phyloP scores from a whole-genome alignment of 2,113 vertebrate genomes.

The Erythrocercus mccallii region DNA sequence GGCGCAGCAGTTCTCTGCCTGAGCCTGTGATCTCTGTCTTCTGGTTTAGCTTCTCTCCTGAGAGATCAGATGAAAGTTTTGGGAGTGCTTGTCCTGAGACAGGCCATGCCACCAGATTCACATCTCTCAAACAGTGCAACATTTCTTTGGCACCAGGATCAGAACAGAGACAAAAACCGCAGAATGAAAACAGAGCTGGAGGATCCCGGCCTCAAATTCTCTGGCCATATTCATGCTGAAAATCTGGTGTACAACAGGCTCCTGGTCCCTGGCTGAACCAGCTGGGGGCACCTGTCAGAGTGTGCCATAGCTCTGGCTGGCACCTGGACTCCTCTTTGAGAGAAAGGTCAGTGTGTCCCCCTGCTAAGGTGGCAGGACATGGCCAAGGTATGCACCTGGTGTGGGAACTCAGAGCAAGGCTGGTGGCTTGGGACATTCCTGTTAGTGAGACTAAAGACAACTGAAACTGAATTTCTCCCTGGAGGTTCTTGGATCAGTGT shows the following conservation, averaged over 20 bases:
- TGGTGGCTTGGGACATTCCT: background rate
- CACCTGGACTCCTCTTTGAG: background rate
- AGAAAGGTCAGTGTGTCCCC: background rate
- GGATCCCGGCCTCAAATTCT: background rate
- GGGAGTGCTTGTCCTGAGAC: background rate
- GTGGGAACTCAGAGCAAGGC: background rate
- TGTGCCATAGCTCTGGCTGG: background rate
- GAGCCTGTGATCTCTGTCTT: background rate
- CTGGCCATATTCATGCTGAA: background rate
- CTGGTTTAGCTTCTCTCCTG: background rate
- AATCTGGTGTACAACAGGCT: background rate
- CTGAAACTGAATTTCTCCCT: background rate
- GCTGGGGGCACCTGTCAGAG: background rate
- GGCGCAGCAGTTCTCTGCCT: background rate
- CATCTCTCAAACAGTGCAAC: conserved; percentile 1
- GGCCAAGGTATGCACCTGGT: background rate
- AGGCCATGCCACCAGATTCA: background rate
- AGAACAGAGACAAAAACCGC: conserved; percentile 26
- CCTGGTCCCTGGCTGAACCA: background rate
- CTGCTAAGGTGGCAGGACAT: background rate
- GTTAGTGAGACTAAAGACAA: background rate
- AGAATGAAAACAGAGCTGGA: conserved; percentile 14
- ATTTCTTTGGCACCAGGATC: background rate
- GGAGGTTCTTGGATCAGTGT: background rate
- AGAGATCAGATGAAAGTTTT: background rate